A percentile compares a stretch with the other conserved stretches of the same genome.
Evolutionary conservation across 2,888 invertebrate species (phyloP).

Genomic region (Ceratothoa steindachneri): DNA sequence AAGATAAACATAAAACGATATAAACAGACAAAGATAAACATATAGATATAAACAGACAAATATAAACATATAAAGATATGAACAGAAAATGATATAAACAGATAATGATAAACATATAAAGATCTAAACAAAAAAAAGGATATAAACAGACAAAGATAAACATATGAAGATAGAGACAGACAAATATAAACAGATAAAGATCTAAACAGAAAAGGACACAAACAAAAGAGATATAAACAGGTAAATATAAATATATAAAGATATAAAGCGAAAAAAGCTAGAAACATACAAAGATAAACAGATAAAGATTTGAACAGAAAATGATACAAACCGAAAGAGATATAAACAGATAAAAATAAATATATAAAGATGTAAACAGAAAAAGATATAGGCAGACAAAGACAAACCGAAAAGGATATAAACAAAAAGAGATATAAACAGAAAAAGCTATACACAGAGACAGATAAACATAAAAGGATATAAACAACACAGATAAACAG

Average conservation of each 20-base stretch:
- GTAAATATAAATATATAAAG: conserved; percentile 22
- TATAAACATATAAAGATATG: conserved; percentile 22
- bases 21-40: background rate
- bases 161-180: conserved; percentile 17
- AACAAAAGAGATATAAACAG: conserved; percentile 27
- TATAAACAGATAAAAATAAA: background rate
- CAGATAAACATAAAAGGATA: too few species aligned
- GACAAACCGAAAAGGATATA: background rate
- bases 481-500: too few species aligned
- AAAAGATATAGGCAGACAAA: background rate
- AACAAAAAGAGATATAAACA: background rate
- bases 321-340: background rate
- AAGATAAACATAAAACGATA: background rate
- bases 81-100: conserved; percentile 3
- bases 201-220: too few species aligned
- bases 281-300: too few species aligned
- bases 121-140: conserved; percentile 20
- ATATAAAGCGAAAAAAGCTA: too few species aligned
- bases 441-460: too few species aligned
- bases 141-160: conserved; percentile 17
- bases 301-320: too few species aligned
- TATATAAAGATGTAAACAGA: background rate
- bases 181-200: conserved; percentile 18
- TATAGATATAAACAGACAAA: conserved; percentile 23
- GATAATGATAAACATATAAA: conserved; percentile 26